Evolutionary conservation across 2,113 vertebrate species (phyloP).

Genomic region (Mixornis gularis): DNA sequence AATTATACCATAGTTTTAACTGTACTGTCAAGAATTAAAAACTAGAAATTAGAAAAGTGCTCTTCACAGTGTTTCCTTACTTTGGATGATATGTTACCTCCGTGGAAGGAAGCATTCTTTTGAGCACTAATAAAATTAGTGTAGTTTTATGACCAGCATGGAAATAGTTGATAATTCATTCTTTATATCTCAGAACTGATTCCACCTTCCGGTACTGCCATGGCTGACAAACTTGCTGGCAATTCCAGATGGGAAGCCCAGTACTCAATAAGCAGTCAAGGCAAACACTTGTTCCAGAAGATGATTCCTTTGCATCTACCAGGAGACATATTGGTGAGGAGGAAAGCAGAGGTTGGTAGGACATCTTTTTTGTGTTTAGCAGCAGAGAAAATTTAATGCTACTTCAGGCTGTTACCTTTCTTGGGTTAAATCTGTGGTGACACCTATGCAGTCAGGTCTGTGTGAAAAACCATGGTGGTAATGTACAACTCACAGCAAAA

Average conservation of each 20-base stretch:
- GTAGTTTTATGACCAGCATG: background rate
- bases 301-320: background rate
- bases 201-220: background rate
- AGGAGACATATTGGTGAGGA: background rate
- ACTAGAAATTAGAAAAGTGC: background rate
- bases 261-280: background rate
- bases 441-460: background rate
- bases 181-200: background rate
- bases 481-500: conserved; percentile 1
- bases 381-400: background rate
- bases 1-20: background rate
- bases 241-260: background rate
- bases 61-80: background rate
- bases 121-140: background rate
- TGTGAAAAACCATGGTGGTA: background rate
- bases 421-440: background rate
- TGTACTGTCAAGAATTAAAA: background rate
- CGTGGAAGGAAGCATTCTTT: fast-evolving
- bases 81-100: background rate
- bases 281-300: background rate
- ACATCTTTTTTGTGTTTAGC: background rate
- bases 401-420: background rate
- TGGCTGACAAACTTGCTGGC: background rate
- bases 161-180: background rate
- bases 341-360: background rate